Conservation (phyloP, 2,797 vertebrate species). For the Melanotaenia nigrans region DNA sequence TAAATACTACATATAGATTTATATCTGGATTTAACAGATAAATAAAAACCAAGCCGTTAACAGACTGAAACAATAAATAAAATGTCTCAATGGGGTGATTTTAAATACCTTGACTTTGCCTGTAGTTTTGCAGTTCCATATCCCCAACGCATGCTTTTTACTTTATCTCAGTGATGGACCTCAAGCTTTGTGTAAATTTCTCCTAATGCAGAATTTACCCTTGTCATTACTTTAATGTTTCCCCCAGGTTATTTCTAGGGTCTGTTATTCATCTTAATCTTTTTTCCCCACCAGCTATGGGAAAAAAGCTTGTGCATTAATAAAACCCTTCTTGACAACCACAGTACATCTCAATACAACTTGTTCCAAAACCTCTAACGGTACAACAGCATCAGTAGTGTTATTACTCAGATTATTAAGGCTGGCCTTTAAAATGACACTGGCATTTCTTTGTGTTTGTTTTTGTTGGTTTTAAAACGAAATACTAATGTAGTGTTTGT, state of each 20-base stretch:
- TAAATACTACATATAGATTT: neutral
- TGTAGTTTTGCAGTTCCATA: neutral
- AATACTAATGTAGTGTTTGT: constrained; percentile 3
- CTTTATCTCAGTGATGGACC: neutral
- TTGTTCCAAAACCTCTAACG: neutral
- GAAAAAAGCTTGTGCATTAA: constrained; percentile 30
- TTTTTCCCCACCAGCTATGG: neutral
- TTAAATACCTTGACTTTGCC: neutral
- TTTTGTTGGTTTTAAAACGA: neutral
- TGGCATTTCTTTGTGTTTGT: neutral
- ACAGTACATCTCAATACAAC: constrained; percentile 17
- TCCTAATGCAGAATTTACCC: constrained; percentile 46
- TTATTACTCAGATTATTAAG: neutral
- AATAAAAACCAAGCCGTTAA: neutral
- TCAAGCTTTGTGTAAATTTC: constrained; percentile 27
- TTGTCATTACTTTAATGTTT: constrained; percentile 29
- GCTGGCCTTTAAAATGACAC: neutral
- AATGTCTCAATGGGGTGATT: neutral
- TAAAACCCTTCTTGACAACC: constrained; percentile 5
- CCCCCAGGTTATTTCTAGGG: constrained; percentile 32
- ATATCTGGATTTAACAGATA: constrained; percentile 4
- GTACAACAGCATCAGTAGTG: constrained; percentile 1
- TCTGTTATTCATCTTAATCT: constrained; percentile 18
- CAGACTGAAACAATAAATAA: neutral
- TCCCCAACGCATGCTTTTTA: neutral